phyloP scores from a whole-genome alignment of 1,140 invertebrate genomes.

The Proctacanthus coquilletti region DNA sequence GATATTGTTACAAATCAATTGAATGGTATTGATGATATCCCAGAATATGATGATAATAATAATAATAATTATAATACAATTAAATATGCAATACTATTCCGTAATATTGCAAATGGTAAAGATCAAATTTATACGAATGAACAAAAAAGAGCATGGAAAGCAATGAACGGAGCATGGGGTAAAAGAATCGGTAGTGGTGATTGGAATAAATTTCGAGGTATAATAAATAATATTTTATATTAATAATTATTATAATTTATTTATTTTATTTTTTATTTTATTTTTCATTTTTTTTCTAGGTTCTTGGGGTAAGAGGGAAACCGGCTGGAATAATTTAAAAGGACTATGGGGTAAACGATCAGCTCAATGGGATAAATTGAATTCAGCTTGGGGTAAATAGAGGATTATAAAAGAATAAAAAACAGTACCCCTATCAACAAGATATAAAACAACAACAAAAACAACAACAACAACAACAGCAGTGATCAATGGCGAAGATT shows the following conservation, averaged over 20 bases:
- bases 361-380: background rate
- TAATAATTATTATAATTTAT: background rate
- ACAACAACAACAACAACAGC: too few species aligned
- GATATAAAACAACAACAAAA: too few species aligned
- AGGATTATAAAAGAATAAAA: too few species aligned
- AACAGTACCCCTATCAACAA: too few species aligned
- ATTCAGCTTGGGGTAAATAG: background rate
- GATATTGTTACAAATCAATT: background rate
- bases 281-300: background rate
- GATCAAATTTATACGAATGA: background rate
- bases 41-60: background rate
- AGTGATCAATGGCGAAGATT: too few species aligned
- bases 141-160: background rate
- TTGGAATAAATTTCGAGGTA: constrained; percentile 1
- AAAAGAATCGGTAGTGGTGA: background rate
- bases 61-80: background rate
- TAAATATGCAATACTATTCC: background rate
- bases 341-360: background rate
- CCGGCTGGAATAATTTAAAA: background rate
- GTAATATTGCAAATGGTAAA: background rate
- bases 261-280: background rate
- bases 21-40: background rate
- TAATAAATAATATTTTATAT: background rate
- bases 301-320: background rate
- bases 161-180: background rate